A percentile compares a stretch with the other conserved stretches of the same genome.
These are phyloP conservation scores for Steinernema feltiae DNA, from an alignment of 1,140 invertebrate genomes.

Conservation along the genomic window DNA sequence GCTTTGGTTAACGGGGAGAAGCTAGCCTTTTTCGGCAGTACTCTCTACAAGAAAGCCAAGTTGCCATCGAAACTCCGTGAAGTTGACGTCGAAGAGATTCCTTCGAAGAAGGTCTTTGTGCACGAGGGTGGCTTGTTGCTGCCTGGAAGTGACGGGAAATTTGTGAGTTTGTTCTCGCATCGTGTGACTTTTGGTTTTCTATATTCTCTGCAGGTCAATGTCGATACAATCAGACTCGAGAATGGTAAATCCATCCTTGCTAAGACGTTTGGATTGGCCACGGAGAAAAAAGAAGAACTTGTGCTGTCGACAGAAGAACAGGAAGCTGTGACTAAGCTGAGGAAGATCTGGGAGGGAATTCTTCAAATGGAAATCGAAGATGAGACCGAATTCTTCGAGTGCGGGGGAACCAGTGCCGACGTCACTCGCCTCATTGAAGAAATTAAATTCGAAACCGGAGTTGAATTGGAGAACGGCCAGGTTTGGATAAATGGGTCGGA, in stretches of 20 bases:
- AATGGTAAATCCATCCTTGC: conserved; percentile 78
- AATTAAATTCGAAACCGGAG: conserved; percentile 73
- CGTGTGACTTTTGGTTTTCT: conserved; percentile 20
- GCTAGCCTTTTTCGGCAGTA: conserved; percentile 73
- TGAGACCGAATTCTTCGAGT: conserved; percentile 81
- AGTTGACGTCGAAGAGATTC: conserved; percentile 38
- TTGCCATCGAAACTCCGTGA: conserved; percentile 65
- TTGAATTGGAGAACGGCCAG: conserved; percentile 77
- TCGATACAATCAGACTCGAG: conserved; percentile 66
- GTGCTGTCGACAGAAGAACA: conserved; percentile 74
- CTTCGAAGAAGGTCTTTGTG: conserved; percentile 64
- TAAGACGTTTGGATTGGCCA: conserved; percentile 68
- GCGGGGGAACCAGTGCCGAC: conserved; percentile 83
- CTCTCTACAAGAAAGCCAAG: conserved; percentile 67
- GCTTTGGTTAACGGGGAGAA: conserved; percentile 66
- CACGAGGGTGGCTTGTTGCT: conserved; percentile 76
- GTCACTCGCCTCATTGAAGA: conserved; percentile 84
- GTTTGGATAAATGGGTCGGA: conserved; percentile 59
- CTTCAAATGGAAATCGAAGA: conserved; percentile 69
- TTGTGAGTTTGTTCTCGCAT: conserved; percentile 62
- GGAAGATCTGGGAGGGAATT: conserved; percentile 76
- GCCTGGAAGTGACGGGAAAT: conserved; percentile 69
- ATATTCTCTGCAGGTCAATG: conserved; percentile 64
- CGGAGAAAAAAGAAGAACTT: conserved; percentile 63
- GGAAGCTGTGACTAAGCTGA: conserved; percentile 63